Base-by-base conservation (phyloP, 2,797 vertebrate species). In the Mycteria americana region DNA sequence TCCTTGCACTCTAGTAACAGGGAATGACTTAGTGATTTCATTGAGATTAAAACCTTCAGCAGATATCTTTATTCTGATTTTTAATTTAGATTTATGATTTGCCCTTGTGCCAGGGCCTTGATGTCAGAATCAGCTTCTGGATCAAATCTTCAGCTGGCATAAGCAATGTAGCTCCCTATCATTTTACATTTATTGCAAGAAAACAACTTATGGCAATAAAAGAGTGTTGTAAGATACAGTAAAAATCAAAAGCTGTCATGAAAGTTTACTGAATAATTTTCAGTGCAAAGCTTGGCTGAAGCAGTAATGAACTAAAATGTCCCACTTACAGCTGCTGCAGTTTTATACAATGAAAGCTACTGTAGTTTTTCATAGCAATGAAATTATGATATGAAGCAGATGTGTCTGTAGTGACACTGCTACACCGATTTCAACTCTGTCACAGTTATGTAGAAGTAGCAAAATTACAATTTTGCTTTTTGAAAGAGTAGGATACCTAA, bases 391-490 rank as follows among this genome's bases (percentile, higher is more conserved):
- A 89, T 67, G 75, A 90, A 95, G 48, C n/a, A 78, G 77, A 89
- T 54, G 54, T 5, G 3, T 92, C 60, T 51, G 77, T 88, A 80
- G 95, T 97, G 92, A 92, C 76, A 86, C 78, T 75, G 70, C 81
- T 95, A 92, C 83, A 93, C 59, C 13, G 10, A 95, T 97, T 96
- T 97, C 86, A 85, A 89, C 83, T 97, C 85, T 90, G 74, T 85
- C 86, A 92, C 56, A 90, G 86, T 88, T 79, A 51, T 45, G 57
- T 74, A 69, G 89, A 96, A 92, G 56, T 88, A 87, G 77, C 67
- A 95, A 97, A 93, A 96, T 92, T 77, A 39, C 43, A 63, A 76
- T 95, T 95, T 97, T 97, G 33, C 90, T 93, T 97, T 95, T 83
- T 86, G 96, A 97, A 97, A 96, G 93, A 83, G 92, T 37, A 25